These are phyloP conservation scores for Synodontis membranacea DNA, from an alignment of 2,113 vertebrate genomes.

Conservation along the genomic window DNA sequence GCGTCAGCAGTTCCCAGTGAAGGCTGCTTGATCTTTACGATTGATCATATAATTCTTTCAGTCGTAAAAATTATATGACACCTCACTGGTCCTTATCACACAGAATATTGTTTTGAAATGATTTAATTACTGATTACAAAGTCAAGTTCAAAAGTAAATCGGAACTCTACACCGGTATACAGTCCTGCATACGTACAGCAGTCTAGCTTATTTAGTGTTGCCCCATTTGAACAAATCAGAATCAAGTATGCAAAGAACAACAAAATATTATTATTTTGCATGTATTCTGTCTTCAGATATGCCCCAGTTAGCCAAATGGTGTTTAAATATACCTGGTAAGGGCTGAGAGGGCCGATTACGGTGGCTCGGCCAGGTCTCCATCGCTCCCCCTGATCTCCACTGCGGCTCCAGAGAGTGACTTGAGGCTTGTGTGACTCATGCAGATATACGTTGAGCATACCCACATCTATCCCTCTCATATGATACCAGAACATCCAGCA, in stretches of 20 bases:
- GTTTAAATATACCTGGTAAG: conserved; percentile 64
- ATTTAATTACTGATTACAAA: background rate
- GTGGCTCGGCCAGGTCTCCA: conserved; percentile 74
- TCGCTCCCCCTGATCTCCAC: conserved; percentile 65
- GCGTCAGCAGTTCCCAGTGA: background rate
- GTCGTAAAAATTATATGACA: background rate
- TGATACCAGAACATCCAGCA: conserved; percentile 77
- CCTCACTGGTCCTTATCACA: background rate
- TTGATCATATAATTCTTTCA: background rate
- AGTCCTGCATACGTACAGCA: background rate
- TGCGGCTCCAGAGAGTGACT: conserved; percentile 58
- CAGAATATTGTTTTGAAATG: background rate
- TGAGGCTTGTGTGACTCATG: conserved; percentile 32
- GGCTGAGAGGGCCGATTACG: conserved; percentile 52
- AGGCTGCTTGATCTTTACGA: background rate
- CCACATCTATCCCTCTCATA: conserved; percentile 68
- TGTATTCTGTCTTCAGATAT: background rate
- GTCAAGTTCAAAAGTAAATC: background rate
- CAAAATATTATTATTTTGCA: background rate
- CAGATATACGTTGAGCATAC: conserved; percentile 65
- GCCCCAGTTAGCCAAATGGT: background rate
- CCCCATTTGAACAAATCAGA: background rate
- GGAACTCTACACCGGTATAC: background rate
- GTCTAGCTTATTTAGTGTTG: background rate
- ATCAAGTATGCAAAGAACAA: background rate